Conservation (phyloP, 1,140 invertebrate species). For the Phocides pigmalion region DNA sequence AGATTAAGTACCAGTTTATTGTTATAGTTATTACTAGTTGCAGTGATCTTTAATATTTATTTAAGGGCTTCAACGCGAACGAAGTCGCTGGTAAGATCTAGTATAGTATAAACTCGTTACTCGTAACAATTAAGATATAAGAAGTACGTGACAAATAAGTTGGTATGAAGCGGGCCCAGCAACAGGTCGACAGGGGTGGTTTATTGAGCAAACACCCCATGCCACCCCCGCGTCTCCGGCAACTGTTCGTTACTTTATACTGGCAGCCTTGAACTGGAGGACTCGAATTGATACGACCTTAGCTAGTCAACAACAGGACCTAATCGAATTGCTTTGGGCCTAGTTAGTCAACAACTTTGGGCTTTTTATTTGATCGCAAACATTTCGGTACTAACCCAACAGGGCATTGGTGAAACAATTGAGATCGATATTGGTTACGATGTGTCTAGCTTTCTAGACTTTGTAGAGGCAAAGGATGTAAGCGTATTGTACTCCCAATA, state of each 20-base stretch:
- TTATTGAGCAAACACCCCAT: background rate
- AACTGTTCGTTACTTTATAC: conserved; percentile 7
- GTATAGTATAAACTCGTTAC: too few relatives aligned
- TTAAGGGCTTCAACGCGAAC: too few relatives aligned
- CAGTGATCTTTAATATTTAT: too few relatives aligned
- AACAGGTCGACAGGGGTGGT: conserved; percentile 14
- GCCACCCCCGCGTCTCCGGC: background rate
- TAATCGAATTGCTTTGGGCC: conserved; percentile 17
- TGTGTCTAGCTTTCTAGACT: too few relatives aligned
- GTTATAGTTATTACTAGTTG: too few relatives aligned
- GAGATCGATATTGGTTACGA: too few relatives aligned
- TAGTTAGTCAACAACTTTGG: conserved; percentile 16
- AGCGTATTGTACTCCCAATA: too few relatives aligned
- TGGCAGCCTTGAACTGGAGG: conserved; percentile 18
- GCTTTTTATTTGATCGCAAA: conserved; percentile 17
- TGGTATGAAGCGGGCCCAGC: conserved; percentile 6
- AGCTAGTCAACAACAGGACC: conserved; percentile 22
- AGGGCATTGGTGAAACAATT: too few relatives aligned
- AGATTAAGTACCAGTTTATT: too few relatives aligned
- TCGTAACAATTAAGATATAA: too few relatives aligned
- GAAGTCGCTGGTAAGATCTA: too few relatives aligned
- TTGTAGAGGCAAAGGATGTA: too few relatives aligned
- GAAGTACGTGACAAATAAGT: background rate
- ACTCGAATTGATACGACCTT: conserved; percentile 11
- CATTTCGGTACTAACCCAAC: background rate